A percentile compares a stretch with the other conserved stretches of the same genome.
Evolutionary conservation across 2,888 invertebrate species (phyloP).

Genomic region (Ditula angustiorana): DNA sequence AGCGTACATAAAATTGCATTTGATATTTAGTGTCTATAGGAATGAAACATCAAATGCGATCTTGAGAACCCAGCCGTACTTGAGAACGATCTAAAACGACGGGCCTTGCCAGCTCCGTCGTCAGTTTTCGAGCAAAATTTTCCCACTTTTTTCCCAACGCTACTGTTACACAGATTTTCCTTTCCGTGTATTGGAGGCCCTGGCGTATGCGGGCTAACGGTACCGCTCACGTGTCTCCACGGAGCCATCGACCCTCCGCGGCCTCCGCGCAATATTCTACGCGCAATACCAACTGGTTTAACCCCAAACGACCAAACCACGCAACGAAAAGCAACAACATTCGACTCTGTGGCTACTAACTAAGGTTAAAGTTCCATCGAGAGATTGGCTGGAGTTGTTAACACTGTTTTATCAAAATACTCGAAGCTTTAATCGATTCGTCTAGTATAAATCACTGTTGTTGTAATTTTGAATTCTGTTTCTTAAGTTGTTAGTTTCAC

Average conservation of each 20-base stretch:
- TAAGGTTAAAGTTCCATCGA: slow-evolving; percentile 3
- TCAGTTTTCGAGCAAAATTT: not conserved
- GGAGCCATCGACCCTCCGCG: slow-evolving; percentile 82
- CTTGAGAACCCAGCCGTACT: too few species aligned
- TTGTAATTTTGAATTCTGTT: slow-evolving; percentile 54
- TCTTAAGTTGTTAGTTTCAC: not conserved
- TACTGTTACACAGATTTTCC: slow-evolving; percentile 72
- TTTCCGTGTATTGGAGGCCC: slow-evolving; percentile 74
- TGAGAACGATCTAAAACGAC: too few species aligned
- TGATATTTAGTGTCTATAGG: too few species aligned
- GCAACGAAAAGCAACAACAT: slow-evolving; percentile 22
- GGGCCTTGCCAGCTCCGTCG: too few species aligned
- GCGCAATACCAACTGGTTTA: slow-evolving; percentile 63
- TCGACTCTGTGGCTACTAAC: slow-evolving; percentile 38
- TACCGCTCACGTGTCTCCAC: slow-evolving; percentile 80
- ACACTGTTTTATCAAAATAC: slow-evolving; percentile 42
- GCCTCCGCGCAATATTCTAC: slow-evolving; percentile 82
- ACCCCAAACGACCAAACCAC: slow-evolving; percentile 50
- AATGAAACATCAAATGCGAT: too few species aligned
- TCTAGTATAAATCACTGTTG: slow-evolving; percentile 52
- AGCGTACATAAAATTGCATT: too few species aligned
- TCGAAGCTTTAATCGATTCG: slow-evolving; percentile 61
- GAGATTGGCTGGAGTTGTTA: not conserved
- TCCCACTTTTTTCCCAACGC: slow-evolving; percentile 56
- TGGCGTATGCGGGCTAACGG: slow-evolving; percentile 79